A percentile compares a stretch with the other conserved stretches of the same genome.
These are phyloP conservation scores for Folsomia manolachei DNA, from an alignment of 2,888 invertebrate species.

Conservation along the genomic window DNA sequence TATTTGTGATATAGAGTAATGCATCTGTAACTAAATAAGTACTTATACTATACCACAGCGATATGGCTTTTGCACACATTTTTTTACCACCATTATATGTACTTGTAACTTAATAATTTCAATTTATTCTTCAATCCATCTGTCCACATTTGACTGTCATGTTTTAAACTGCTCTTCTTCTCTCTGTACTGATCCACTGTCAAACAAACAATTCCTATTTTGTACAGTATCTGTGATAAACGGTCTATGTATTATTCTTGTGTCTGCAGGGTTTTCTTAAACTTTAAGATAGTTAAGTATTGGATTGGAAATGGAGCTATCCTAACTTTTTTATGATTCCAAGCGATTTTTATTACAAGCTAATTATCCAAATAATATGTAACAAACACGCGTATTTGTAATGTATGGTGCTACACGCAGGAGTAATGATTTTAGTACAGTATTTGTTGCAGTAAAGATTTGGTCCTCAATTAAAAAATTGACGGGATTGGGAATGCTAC, in stretches of 20 bases:
- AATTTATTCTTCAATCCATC: not conserved
- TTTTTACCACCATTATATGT: not conserved
- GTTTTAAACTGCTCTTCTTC: not conserved
- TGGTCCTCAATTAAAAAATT: no score
- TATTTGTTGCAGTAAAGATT: no score
- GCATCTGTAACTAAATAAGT: not conserved
- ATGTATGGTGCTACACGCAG: no score
- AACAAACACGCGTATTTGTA: no score
- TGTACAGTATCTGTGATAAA: slow-evolving; percentile 14
- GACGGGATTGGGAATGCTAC: no score
- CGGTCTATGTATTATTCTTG: slow-evolving; percentile 5
- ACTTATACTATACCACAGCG: not conserved
- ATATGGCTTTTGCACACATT: no score
- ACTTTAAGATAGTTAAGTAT: no score
- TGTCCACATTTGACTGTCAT: not conserved
- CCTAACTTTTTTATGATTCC: no score
- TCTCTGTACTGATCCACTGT: not conserved
- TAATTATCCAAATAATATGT: no score
- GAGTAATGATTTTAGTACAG: no score
- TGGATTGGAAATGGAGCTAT: no score
- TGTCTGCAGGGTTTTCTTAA: not conserved
- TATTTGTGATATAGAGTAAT: not conserved
- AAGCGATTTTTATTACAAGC: no score
- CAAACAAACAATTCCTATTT: not conserved
- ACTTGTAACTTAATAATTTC: not conserved